Evolutionary conservation across 2,888 invertebrate genomes (phyloP), one percentile per base, ranked within the genome.

Genomic region (Tenthredo amoena): DNA sequence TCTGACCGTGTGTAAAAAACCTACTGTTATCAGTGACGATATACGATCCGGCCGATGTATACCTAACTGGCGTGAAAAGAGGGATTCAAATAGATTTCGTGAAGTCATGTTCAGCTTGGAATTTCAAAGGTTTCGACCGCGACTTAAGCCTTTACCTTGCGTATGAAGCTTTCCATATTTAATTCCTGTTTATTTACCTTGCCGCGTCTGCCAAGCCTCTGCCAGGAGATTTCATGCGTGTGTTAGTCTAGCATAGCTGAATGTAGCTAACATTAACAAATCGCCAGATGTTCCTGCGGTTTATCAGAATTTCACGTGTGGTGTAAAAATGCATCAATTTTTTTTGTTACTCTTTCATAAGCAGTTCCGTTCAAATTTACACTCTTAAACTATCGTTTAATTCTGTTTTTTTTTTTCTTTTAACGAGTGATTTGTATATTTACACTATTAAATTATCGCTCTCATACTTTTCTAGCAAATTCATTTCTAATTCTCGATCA

Each of bases 171-270:
- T 89, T 91, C 92, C 92, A 91, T 91, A 93, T 93, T 93, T 93
- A 92, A 93, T 93, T 93, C 91, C 88, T 91, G 92, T 93, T 93
- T 93, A 93, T 93, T 93, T 93, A 92, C 91, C 90, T 91, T 92
- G 82, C 87, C 86, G 86, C 87, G 88, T 89, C 87, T 88, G 88
- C 88, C 88, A 87, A 88, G 85, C 72, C 84, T 85, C 85, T 85
- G 85, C 85, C 50, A 31, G 58, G 62, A 81, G 83, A 47, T 83
- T 68, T 83, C 71, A 71, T 31, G 62, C 83, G 58, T 81, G 71
- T 65, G 83, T 85, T 82, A 85, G 82, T 81, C 85, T 85, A 82
- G 85, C 55, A 68, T 79, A 85, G 82, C 85, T 37, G 72, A 81
- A 40, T 71, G 81, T 82, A 85, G 85, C 89, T 90, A 91, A 90